Percentiles rank a stretch among this genome's conserved stretches.
These are phyloP conservation scores for Panopea generosa DNA, from an alignment of 2,888 invertebrate genomes.

Conservation along the genomic window DNA sequence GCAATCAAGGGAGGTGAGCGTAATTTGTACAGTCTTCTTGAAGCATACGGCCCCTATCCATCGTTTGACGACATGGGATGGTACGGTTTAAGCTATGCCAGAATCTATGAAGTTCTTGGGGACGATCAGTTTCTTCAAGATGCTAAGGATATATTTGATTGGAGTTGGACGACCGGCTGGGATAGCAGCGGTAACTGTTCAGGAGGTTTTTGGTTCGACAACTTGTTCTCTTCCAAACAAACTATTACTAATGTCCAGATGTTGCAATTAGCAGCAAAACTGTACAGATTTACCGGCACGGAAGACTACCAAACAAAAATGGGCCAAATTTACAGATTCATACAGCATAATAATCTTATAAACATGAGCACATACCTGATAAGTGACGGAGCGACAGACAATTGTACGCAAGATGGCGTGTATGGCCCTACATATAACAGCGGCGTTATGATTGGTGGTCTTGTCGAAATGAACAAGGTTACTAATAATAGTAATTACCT, in stretches of 20 bases:
- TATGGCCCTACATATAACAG: slow-evolving; percentile 66
- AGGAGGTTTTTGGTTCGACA: slow-evolving; percentile 73
- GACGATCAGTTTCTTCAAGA: slow-evolving; percentile 56
- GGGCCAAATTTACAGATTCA: slow-evolving; percentile 57
- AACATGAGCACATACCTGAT: slow-evolving; percentile 64
- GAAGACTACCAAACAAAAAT: slow-evolving; percentile 48
- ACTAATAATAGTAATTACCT: slow-evolving; percentile 46
- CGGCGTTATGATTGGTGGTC: slow-evolving; percentile 64
- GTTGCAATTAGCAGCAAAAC: slow-evolving; percentile 62
- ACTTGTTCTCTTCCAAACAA: slow-evolving; percentile 60
- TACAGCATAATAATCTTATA: slow-evolving; percentile 63
- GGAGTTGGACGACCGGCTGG: slow-evolving; percentile 72
- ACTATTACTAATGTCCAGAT: slow-evolving; percentile 70
- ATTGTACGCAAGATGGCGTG: slow-evolving; percentile 51
- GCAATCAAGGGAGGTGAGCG: slow-evolving; percentile 59
- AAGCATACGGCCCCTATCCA: slow-evolving; percentile 71
- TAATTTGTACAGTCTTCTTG: slow-evolving; percentile 59
- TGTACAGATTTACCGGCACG: slow-evolving; percentile 63
- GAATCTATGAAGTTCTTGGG: slow-evolving; percentile 65
- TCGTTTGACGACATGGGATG: slow-evolving; percentile 75
- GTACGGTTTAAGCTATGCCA: slow-evolving; percentile 67
- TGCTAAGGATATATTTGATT: slow-evolving; percentile 65
- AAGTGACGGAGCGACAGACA: slow-evolving; percentile 50
- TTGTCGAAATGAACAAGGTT: slow-evolving; percentile 67
- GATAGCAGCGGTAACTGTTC: slow-evolving; percentile 57